Conservation (phyloP, 2,797 vertebrate species). For the Holocentrus rufus region DNA sequence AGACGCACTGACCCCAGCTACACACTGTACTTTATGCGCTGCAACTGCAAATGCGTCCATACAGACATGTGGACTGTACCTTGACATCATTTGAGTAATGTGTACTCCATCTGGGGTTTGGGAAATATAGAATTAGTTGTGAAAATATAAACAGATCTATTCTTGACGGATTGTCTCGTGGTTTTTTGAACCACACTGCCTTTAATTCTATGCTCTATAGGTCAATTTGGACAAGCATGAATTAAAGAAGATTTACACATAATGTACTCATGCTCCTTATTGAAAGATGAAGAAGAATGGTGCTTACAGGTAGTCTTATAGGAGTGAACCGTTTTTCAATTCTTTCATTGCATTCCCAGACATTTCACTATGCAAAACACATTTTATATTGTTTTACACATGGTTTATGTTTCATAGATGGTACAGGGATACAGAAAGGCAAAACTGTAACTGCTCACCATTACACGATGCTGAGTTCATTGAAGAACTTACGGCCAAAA, state of each 20-base stretch:
- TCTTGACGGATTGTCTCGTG: background rate
- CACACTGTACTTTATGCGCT: slow-evolving; percentile 16
- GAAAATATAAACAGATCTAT: slow-evolving; percentile 30
- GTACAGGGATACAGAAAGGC: background rate
- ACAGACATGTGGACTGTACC: background rate
- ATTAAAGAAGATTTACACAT: background rate
- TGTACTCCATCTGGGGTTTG: background rate
- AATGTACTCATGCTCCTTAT: background rate
- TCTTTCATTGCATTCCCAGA: background rate
- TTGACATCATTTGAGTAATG: slow-evolving; percentile 7
- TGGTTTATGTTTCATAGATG: background rate
- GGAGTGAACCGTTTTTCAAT: no score
- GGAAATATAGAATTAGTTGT: background rate
- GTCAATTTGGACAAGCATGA: background rate
- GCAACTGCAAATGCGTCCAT: slow-evolving; percentile 7
- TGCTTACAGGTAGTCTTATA: background rate
- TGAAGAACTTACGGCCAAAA: no score
- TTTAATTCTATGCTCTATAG: background rate
- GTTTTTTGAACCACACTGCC: background rate
- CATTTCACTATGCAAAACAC: background rate
- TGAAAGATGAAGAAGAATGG: background rate
- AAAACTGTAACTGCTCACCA: background rate
- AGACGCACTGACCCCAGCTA: slow-evolving; percentile 55
- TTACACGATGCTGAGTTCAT: background rate
- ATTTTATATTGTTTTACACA: background rate